These are phyloP conservation scores for Calephelis nemesis DNA, from an alignment of 1,140 invertebrate species.

Conservation along the genomic window DNA sequence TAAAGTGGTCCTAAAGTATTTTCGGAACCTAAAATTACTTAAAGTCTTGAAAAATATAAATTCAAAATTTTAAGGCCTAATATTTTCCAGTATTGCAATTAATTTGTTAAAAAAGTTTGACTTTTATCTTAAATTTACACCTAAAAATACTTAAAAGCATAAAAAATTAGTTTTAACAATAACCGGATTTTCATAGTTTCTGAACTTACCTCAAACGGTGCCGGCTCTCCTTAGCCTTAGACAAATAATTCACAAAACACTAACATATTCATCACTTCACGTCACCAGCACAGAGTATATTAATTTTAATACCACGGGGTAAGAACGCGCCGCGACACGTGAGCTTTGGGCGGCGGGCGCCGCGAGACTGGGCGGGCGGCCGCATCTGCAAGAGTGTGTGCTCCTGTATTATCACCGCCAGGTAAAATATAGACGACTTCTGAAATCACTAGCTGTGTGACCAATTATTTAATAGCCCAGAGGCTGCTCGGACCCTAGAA, in stretches of 20 bases:
- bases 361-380: constrained; percentile 10
- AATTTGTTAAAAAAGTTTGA: no score
- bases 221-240: constrained; percentile 14
- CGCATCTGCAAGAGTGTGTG: constrained; percentile 9
- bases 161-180: no score
- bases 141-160: no score
- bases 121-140: no score
- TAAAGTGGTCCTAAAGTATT: no score
- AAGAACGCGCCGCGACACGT: background rate
- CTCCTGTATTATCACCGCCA: constrained; percentile 3
- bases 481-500: no score
- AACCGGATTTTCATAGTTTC: background rate
- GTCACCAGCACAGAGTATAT: constrained; percentile 14
- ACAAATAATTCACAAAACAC: constrained; percentile 15
- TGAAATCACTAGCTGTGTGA: constrained; percentile 6
- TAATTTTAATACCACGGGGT: background rate
- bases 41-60: no score
- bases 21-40: no score
- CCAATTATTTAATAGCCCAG: background rate
- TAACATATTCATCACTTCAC: constrained; percentile 18
- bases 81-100: no score
- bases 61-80: no score
- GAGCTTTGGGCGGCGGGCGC: constrained; percentile 9
- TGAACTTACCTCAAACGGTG: constrained; percentile 10
- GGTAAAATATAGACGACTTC: background rate